Percentiles rank a stretch among this genome's conserved stretches.
phyloP scores from a whole-genome alignment of 2,797 vertebrate genomes.

The Lacerta viridis region DNA sequence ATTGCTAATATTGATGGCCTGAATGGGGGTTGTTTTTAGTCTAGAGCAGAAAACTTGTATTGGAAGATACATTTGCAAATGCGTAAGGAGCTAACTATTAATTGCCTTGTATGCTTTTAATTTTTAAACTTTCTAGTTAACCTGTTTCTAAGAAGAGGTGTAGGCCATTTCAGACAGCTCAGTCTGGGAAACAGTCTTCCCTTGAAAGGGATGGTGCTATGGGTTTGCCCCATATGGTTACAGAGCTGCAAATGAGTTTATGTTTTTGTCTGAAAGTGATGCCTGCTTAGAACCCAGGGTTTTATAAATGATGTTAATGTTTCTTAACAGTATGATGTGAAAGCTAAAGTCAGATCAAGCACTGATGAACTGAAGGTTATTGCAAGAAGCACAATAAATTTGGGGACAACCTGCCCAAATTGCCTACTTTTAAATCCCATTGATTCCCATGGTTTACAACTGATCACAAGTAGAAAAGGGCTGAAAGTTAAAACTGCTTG shows the following conservation, averaged over 20 bases:
- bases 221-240: background rate
- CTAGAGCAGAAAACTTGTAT: background rate
- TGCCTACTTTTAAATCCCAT: background rate
- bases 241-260: background rate
- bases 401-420: background rate
- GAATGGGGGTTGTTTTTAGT: background rate
- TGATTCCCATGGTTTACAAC: background rate
- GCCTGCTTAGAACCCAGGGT: background rate
- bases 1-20: background rate
- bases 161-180: background rate
- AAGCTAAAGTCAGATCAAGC: background rate
- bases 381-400: background rate
- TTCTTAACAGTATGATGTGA: background rate
- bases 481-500: background rate
- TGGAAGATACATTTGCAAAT: background rate
- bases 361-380: background rate
- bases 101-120: constrained; percentile 20
- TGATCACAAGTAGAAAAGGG: background rate
- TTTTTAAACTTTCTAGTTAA: constrained; percentile 25
- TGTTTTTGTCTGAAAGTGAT: background rate
- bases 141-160: background rate
- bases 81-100: constrained; percentile 20
- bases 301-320: background rate
- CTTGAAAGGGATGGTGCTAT: background rate
- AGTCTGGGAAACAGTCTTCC: background rate